Percentiles rank a stretch among this genome's conserved stretches.
Conservation (phyloP, 2,888 invertebrate genomes). For the Hirtodrosophila trivittata region DNA sequence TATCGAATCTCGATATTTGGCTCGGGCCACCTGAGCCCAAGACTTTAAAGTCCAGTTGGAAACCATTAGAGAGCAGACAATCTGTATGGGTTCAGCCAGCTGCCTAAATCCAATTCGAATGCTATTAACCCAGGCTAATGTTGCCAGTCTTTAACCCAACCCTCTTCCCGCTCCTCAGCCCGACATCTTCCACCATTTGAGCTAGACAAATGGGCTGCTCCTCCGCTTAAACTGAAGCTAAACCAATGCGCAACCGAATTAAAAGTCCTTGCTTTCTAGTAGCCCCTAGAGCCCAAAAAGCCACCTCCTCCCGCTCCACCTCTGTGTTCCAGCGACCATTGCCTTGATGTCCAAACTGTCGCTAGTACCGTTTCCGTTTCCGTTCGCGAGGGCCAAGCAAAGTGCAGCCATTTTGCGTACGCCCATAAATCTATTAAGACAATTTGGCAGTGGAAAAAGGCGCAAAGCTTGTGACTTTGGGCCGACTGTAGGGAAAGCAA, state of each 20-base stretch:
- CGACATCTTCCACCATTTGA: no score
- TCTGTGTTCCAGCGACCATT: background rate
- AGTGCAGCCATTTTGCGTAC: constrained; percentile 80
- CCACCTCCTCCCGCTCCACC: background rate
- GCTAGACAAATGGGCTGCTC: constrained; percentile 56
- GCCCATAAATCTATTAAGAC: constrained; percentile 79
- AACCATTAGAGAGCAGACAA: constrained; percentile 8
- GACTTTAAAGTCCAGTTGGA: no score
- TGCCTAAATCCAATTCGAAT: constrained; percentile 45
- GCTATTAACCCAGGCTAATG: constrained; percentile 55
- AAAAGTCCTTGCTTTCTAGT: constrained; percentile 52
- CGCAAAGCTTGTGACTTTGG: constrained; percentile 52
- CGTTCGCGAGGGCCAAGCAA: constrained; percentile 45
- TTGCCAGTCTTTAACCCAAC: constrained; percentile 10
- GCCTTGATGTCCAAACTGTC: constrained; percentile 35
- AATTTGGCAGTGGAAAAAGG: constrained; percentile 68
- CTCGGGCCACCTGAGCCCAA: no score
- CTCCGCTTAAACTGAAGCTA: constrained; percentile 6
- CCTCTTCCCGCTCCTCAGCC: background rate
- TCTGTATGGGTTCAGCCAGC: constrained; percentile 14
- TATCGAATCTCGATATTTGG: no score
- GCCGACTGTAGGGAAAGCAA: constrained; percentile 30
- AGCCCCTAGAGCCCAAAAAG: constrained; percentile 9
- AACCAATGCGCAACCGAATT: constrained; percentile 65
- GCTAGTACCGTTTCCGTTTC: constrained; percentile 40